Conservation (phyloP, 2,113 vertebrate genomes). For the Sinocyclocheilus anshuiensis region DNA sequence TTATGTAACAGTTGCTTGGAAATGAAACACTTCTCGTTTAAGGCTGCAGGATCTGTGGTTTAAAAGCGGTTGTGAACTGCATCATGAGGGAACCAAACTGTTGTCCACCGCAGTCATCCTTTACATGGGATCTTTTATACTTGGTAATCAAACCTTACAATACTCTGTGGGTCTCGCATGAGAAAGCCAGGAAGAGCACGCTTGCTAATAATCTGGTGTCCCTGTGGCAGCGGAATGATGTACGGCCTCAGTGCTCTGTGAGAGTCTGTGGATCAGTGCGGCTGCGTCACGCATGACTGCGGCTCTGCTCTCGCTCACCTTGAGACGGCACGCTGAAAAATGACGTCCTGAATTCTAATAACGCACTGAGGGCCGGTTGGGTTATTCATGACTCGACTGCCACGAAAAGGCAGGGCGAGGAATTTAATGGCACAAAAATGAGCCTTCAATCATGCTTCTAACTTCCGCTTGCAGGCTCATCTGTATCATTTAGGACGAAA, state of each 20-base stretch:
- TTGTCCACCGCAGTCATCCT: background rate
- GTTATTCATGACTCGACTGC: slow-evolving; percentile 41
- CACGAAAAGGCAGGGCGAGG: slow-evolving; percentile 9
- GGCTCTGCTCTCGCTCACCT: slow-evolving; percentile 30
- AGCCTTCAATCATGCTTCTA: slow-evolving; percentile 38
- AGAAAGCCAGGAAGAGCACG: background rate
- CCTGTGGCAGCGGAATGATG: background rate
- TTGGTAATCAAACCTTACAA: background rate
- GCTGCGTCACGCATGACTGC: background rate
- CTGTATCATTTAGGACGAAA: background rate
- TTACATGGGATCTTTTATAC: background rate
- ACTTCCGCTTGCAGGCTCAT: background rate
- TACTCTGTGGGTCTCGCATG: background rate
- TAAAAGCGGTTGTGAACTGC: background rate
- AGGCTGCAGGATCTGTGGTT: background rate
- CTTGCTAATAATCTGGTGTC: background rate
- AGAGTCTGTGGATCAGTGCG: background rate
- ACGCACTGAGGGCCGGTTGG: slow-evolving; percentile 20
- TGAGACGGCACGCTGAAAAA: slow-evolving; percentile 30
- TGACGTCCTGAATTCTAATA: slow-evolving; percentile 36
- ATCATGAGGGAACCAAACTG: background rate
- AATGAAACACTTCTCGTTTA: background rate
- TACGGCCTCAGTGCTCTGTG: background rate
- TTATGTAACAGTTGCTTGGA: background rate
- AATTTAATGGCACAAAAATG: slow-evolving; percentile 38